Evolutionary conservation across 1,140 invertebrate species (phyloP), one percentile per base, ranked within the genome.

Genomic region (Drosophila pseudoananassae): DNA sequence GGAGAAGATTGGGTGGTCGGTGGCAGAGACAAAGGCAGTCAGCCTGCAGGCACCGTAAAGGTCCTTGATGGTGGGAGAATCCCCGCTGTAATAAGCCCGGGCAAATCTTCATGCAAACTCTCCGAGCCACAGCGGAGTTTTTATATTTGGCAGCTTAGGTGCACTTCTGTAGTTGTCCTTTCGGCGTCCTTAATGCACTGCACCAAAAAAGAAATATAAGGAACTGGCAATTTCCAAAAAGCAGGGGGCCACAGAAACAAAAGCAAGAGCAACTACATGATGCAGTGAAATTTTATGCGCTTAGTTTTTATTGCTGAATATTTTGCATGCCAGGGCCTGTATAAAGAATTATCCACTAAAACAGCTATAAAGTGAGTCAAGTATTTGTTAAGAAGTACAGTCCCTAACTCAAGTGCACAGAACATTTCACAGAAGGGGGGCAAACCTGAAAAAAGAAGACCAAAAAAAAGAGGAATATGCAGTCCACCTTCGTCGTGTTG

Each of bases 81-180:
- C 29, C 57, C 47, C 54, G 46, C 31, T 36, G 61, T 68, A 80
- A 85, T 84, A 84, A 78, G 79, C 69, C 49, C 10, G 31, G 40
- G 43, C 45, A 49, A 76, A 74, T 80, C 53, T 61, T 64, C 56
- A 61, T 81, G 46, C 77, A 74, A 46, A 60, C 75, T 66, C 40
- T 55, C 15, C 9, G 7, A 31, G 52, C 59, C 46, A 36, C 53
- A 64, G 54, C 43, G n/a, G 53, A 75, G 36, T 36, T 71, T 81
- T 80, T 68, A 69, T 76, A 74, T 74, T 74, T 59, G 64, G 57
- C 59, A 82, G 52, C 81, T 82, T 87, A 85, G 77, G 82, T 85
- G 81, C 78, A 87, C 81, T 85, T 87, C 65, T 78, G 81, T 66
- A 81, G 59, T 78, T 82, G 59, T 71, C 82, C 63, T 75, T 85